A percentile compares a stretch with the other conserved stretches of the same genome.
Evolutionary conservation across 2,113 vertebrate species (phyloP).

Genomic region (Oxyruncus cristatus): DNA sequence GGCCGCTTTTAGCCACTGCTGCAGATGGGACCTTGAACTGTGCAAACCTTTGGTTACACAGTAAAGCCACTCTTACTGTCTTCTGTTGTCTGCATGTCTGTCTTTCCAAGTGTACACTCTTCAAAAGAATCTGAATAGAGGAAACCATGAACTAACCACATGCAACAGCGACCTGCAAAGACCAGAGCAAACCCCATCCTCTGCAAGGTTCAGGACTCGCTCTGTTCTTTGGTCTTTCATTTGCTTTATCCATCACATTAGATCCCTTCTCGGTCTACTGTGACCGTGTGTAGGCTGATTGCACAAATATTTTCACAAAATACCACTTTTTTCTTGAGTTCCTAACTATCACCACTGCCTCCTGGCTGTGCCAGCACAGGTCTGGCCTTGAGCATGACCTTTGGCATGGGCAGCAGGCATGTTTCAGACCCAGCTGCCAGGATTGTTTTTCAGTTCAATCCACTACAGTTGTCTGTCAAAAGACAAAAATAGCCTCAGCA

Average conservation of each 20-base stretch:
- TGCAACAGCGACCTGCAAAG: not conserved
- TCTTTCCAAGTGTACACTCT: not conserved
- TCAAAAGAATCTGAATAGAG: not conserved
- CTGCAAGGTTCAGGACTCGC: not conserved
- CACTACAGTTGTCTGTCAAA: not conserved
- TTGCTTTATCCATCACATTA: not conserved
- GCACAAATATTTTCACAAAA: not conserved
- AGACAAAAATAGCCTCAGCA: conserved; percentile 26
- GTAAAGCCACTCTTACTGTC: not conserved
- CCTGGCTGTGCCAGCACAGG: not conserved
- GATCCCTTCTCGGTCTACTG: not conserved
- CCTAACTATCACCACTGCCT: not conserved
- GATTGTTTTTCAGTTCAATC: not conserved
- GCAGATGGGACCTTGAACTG: not conserved
- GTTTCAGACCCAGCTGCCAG: not conserved
- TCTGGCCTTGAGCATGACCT: not conserved
- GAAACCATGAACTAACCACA: not conserved
- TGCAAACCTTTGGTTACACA: not conserved
- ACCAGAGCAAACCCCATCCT: not conserved
- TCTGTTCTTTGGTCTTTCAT: not conserved
- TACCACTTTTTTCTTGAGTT: not conserved
- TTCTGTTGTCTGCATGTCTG: not conserved
- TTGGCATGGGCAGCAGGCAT: not conserved
- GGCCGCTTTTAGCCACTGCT: not conserved
- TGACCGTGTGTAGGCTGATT: not conserved